A percentile compares a stretch with the other conserved stretches of the same genome.
Conservation (phyloP, 2,797 vertebrate genomes). For the Calcarius lapponicus region DNA sequence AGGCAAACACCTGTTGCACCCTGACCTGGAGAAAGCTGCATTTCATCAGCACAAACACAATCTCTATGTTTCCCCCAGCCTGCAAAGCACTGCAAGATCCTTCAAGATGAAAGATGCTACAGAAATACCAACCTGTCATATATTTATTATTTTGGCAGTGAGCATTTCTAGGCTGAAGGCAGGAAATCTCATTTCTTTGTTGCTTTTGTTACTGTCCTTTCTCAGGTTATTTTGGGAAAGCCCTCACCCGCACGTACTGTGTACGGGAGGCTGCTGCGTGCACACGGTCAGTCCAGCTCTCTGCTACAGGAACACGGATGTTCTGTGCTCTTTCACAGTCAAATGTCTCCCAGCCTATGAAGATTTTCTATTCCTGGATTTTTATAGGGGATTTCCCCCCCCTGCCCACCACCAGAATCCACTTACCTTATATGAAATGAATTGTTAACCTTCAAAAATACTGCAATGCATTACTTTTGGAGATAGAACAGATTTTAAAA, state of each 20-base stretch:
- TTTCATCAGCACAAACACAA: not conserved
- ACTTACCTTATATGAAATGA: not conserved
- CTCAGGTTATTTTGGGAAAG: conserved; percentile 35
- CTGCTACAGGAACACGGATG: not conserved
- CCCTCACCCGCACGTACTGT: not conserved
- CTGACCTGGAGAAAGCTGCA: not conserved
- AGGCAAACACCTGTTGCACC: not conserved
- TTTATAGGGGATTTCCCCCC: not conserved
- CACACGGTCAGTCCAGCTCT: not conserved
- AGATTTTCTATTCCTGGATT: conserved; percentile 9
- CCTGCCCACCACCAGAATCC: not conserved
- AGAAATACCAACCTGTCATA: not conserved
- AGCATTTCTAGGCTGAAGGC: not conserved
- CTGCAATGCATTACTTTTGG: not conserved
- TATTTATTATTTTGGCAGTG: conserved; percentile 10
- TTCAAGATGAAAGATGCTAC: conserved; percentile 1
- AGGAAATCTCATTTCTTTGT: not conserved
- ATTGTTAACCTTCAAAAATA: conserved; percentile 5
- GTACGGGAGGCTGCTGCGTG: not conserved
- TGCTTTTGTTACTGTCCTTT: not conserved
- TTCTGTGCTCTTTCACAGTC: not conserved
- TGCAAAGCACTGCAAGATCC: not conserved
- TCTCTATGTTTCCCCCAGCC: not conserved
- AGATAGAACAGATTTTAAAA: not conserved
- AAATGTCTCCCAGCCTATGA: not conserved